Evolutionary conservation across 2,113 vertebrate genomes (phyloP), one percentile per base, ranked within the genome.

Genomic region (Caranx melampygus): DNA sequence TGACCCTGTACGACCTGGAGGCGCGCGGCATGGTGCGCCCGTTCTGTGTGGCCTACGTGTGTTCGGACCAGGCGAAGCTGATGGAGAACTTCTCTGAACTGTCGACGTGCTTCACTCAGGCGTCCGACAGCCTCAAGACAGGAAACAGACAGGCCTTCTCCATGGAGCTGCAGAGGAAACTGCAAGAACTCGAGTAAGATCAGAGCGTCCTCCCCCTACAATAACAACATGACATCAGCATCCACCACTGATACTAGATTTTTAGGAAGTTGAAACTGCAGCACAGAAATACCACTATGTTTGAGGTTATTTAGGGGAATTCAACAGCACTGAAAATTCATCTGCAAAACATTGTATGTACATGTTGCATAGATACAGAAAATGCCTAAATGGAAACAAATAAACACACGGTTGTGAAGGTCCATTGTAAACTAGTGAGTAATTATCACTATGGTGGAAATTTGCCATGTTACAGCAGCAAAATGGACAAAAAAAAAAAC

Each of bases 21-120:
- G 98, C 98, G 0, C 94, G 98, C 4, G 98, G 98, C 3, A 97
- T 99, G 0, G 98, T 99, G 69, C 93, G 98, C 21, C 98, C 98
- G 3, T 97, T 99, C 93, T 99, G 98, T 93, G 95, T 99, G 96
- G 97, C 97, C 33, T 99, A 98, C 6, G 96, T 99, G 65, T 97
- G 97, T 0, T 95, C 97, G 0, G 97, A 98, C 1, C 96, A 98
- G 92, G 91, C 92, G 62, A 99, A 99, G 93, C 95, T 99, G 86
- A 97, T 97, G 96, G 96, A 95, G 84, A 95, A 96, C 85, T 99
- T 97, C 72, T 86, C 93, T 11, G 95, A 97, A 45, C 96, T 99
- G 55, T 97, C 97, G 0, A 40, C 91, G 0, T 92, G 96, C 81
- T 98, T 99, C 91, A 96, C 96, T 14, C 96, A 92, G 89, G 97